Evolutionary conservation across 2,797 vertebrate species (phyloP).

Genomic region (Sebastes matsubarae): DNA sequence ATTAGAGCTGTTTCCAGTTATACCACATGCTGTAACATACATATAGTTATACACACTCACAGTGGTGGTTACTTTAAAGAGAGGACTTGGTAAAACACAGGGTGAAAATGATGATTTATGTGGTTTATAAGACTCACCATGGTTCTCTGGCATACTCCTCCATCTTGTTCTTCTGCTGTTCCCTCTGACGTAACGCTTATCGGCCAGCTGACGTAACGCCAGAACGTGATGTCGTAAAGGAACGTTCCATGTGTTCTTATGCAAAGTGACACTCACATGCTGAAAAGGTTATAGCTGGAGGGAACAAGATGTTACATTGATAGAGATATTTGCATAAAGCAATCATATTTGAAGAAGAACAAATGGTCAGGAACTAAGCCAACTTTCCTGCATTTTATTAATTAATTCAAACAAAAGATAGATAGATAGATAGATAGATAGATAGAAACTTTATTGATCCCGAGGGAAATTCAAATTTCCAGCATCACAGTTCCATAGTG

Average conservation of each 20-base stretch:
- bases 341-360: too few species aligned
- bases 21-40: not conserved
- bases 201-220: conserved; percentile 36
- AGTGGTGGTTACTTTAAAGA: fast-evolving
- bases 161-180: conserved; percentile 87
- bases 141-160: conserved; percentile 96
- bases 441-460: too few species aligned
- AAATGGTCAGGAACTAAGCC: too few species aligned
- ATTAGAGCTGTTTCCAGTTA: not conserved
- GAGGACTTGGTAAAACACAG: fast-evolving
- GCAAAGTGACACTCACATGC: too few species aligned
- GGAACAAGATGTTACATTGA: not conserved
- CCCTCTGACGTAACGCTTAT: conserved; percentile 52
- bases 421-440: too few species aligned
- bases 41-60: not conserved
- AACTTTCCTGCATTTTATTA: too few species aligned
- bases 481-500: too few species aligned
- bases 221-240: not conserved
- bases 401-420: too few species aligned
- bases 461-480: too few species aligned
- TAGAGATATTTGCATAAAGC: too few species aligned
- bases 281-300: not conserved
- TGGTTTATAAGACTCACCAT: conserved; percentile 83
- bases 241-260: not conserved
- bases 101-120: not conserved